Base-by-base conservation (phyloP, 2,888 invertebrate genomes). In the Lasioglossum calceatum region DNA sequence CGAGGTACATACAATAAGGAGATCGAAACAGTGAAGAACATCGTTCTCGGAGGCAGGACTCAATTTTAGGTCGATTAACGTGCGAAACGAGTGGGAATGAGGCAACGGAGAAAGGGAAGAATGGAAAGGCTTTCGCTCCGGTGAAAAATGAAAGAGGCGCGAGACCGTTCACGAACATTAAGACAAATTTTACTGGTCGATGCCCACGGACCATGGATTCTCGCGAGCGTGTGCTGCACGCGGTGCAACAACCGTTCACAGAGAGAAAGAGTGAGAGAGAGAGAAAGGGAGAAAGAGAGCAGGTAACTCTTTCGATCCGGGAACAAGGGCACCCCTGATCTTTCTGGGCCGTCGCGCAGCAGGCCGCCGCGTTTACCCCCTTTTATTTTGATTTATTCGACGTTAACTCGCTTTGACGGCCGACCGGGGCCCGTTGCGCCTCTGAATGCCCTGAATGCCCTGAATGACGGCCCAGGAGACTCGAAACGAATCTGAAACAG, bases 311-410 rank as follows among this genome's bases (percentile, higher is more conserved):
- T 94, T 94, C 88, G 87, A 88, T 78, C 86, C 84, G 70, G 87
- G 90, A 79, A 54, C 67, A 70, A 23, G 44, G 80, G 87, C 89
- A 87, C 90, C 88, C 81, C 79, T 79, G 92, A 93, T 92, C 92
- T 93, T 94, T 94, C 93, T 92, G 90, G 91, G 86, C 93, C 92
- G 92, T 92, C 93, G 90, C 93, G 82, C 91, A 89, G 90, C 89
- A 78, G 89, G 92, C 92, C 88, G 86, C 89, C 79, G 27, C 77
- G 61, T 73, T 64, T 89, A 78, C 85, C 88, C 90, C 89, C 91
- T 93, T 91, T 95, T 94, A 94, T 95, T 95, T 94, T 95, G 95
- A 95, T 95, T 95, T 95, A 95, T 94, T 93, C 93, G 94, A 94
- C 92, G 93, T 93, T 94, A 94, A 95, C 93, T 92, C 93, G 92